Evolutionary conservation across 2,113 vertebrate species (phyloP).

Genomic region (Zosterops hypoxanthus): DNA sequence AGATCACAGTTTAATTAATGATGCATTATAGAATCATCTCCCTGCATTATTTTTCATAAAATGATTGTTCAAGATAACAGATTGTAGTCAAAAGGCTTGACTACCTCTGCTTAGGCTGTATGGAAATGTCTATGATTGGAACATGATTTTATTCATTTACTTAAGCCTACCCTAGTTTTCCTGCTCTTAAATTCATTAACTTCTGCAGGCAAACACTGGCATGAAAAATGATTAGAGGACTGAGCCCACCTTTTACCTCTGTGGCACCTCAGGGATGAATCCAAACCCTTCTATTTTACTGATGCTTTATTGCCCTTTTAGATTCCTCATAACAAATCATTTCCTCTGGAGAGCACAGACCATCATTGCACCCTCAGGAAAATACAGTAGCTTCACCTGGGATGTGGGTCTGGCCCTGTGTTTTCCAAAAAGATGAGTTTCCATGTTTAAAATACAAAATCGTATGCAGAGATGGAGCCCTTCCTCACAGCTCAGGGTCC

Average conservation of each 20-base stretch:
- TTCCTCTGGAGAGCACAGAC: background rate
- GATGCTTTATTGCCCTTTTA: background rate
- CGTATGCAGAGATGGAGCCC: background rate
- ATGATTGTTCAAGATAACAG: background rate
- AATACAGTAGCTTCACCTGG: background rate
- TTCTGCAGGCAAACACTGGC: background rate
- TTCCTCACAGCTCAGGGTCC: rapidly evolving
- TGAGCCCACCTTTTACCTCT: background rate
- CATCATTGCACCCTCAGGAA: background rate
- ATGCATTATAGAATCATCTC: background rate
- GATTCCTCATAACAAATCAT: background rate
- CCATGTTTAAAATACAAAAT: background rate
- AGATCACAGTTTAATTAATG: background rate
- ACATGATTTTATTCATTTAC: background rate
- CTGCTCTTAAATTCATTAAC: background rate
- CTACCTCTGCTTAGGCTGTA: background rate
- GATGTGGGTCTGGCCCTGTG: background rate
- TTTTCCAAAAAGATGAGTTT: background rate
- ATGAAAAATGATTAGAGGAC: background rate
- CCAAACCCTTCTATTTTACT: background rate
- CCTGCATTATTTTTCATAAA: background rate
- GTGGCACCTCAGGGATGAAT: background rate
- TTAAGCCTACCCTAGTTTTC: background rate
- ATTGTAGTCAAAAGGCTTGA: background rate
- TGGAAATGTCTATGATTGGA: rapidly evolving